Conservation (phyloP, 2,113 vertebrate species). For the Muntiacus muntjak region DNA sequence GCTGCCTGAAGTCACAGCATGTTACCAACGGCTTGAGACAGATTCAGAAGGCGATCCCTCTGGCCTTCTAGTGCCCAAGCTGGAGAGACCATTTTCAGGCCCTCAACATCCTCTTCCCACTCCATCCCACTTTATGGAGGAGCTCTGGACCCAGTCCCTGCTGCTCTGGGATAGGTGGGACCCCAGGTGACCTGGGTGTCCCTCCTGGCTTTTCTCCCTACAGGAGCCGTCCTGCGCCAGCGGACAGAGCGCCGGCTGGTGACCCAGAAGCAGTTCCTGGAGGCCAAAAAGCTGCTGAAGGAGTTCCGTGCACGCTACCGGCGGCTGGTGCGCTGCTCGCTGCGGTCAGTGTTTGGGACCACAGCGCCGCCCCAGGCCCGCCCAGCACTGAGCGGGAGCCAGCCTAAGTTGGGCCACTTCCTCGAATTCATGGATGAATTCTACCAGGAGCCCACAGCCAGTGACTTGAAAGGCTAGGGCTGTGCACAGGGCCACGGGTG, state of each 20-base stretch:
- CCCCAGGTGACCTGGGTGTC: background rate
- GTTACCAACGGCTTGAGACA: background rate
- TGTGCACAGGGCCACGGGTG: fast-evolving
- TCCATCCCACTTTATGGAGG: background rate
- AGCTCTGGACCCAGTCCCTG: background rate
- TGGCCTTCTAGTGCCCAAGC: background rate
- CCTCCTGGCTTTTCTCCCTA: background rate
- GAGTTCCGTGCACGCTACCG: constrained; percentile 68
- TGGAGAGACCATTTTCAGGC: background rate
- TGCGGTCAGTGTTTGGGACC: background rate
- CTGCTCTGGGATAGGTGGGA: background rate
- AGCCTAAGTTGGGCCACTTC: constrained; percentile 48
- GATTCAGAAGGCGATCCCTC: background rate
- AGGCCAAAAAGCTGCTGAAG: constrained; percentile 69
- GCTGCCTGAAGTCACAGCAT: background rate
- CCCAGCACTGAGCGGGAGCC: background rate
- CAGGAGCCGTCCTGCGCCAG: constrained; percentile 42
- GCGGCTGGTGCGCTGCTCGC: background rate
- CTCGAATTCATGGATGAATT: constrained; percentile 69
- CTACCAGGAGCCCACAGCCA: constrained; percentile 40
- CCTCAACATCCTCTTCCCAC: background rate
- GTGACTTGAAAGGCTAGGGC: constrained; percentile 47
- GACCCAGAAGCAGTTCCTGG: constrained; percentile 58
- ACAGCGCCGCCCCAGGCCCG: fast-evolving
- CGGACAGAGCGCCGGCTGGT: constrained; percentile 24